phyloP scores from a whole-genome alignment of 1,140 invertebrate species.

The Danaus plexippus region DNA sequence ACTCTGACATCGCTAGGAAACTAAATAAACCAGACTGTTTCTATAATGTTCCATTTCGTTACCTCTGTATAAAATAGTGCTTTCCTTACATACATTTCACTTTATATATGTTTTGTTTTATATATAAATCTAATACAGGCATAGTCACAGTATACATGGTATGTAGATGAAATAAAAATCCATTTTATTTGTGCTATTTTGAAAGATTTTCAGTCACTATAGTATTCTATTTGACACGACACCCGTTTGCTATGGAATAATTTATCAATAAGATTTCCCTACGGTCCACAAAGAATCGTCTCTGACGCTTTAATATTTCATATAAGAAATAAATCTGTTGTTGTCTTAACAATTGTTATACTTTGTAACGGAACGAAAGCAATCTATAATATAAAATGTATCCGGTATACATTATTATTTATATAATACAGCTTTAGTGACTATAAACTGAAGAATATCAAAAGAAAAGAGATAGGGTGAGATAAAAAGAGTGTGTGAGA shows the following conservation, averaged over 20 bases:
- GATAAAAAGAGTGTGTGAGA: too few relatives aligned
- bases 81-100: too few relatives aligned
- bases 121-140: too few relatives aligned
- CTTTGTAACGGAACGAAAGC: background rate
- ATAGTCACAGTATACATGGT: too few relatives aligned
- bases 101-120: too few relatives aligned
- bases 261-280: constrained; percentile 28
- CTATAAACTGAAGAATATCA: too few relatives aligned
- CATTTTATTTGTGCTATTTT: constrained; percentile 2
- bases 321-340: constrained; percentile 12
- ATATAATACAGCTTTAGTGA: too few relatives aligned
- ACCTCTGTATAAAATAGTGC: constrained; percentile 6
- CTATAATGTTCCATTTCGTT: constrained; percentile 13
- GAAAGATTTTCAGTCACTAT: constrained; percentile 19
- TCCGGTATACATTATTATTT: too few relatives aligned
- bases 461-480: too few relatives aligned
- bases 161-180: too few relatives aligned
- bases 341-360: constrained; percentile 8
- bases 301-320: constrained; percentile 9
- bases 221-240: constrained; percentile 28
- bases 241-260: constrained; percentile 24
- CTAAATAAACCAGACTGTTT: constrained; percentile 19
- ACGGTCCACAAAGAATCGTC: constrained; percentile 10
- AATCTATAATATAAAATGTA: too few relatives aligned
- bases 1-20: constrained; percentile 21